phyloP scores from a whole-genome alignment of 1,140 invertebrate genomes.

The Bombyx mandarina region DNA sequence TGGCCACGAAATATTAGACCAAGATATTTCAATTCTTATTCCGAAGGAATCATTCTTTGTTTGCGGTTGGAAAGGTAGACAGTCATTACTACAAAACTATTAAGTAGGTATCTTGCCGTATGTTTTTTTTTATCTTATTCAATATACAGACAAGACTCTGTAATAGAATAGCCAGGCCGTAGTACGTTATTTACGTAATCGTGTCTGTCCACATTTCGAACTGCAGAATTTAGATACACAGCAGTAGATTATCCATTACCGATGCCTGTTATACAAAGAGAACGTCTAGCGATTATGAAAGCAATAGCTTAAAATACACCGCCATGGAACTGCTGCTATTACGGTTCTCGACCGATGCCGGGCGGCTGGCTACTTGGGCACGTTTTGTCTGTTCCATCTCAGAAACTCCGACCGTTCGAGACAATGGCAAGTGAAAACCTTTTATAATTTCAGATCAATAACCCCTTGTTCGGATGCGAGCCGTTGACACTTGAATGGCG shows the following conservation, averaged over 20 bases:
- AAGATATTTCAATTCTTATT: no score
- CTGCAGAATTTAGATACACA: no score
- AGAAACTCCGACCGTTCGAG: constrained; percentile 42
- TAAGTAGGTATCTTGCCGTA: no score
- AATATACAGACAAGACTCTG: no score
- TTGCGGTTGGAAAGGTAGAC: no score
- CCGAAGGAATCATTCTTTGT: no score
- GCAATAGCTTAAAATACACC: constrained; percentile 5
- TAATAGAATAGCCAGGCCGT: no score
- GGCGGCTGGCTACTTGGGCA: constrained; percentile 30
- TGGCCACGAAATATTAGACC: no score
- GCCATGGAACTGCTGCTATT: constrained; percentile 18
- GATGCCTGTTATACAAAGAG: constrained; percentile 10
- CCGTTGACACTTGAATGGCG: constrained; percentile 40
- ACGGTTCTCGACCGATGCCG: constrained; percentile 2
- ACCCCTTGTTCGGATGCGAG: constrained; percentile 40
- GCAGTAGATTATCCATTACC: not conserved
- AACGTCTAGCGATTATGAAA: constrained; percentile 25
- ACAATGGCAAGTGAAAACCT: constrained; percentile 44
- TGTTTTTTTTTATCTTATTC: no score
- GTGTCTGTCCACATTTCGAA: no score
- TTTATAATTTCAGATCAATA: constrained; percentile 57
- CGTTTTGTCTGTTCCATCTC: constrained; percentile 32
- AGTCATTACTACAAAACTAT: no score
- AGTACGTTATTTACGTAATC: no score